Evolutionary conservation across 2,888 invertebrate species (phyloP).

Genomic region (Synanthedon formicaeformis): DNA sequence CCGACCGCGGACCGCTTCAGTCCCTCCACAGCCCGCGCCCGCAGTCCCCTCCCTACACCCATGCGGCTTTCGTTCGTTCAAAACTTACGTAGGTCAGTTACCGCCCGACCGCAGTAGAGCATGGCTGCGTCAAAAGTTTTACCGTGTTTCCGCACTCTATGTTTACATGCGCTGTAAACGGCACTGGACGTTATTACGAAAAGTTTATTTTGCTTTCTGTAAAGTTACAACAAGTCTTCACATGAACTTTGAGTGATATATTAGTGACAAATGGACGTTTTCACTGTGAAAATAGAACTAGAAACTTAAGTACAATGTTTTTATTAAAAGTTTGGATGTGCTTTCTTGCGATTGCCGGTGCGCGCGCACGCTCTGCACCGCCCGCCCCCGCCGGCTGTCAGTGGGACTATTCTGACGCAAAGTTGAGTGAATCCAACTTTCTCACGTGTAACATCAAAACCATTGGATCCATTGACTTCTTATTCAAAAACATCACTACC

Average conservation of each 20-base stretch:
- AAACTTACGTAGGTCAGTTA: constrained; percentile 72
- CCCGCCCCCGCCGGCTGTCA: constrained; percentile 80
- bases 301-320: constrained; percentile 62
- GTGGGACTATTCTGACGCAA: constrained; percentile 74
- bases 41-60: constrained; percentile 34
- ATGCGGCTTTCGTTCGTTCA: constrained; percentile 70
- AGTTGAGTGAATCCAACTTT: constrained; percentile 71
- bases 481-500: constrained; percentile 78
- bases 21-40: constrained; percentile 36
- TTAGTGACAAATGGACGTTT: constrained; percentile 60
- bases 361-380: constrained; percentile 68
- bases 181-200: constrained; percentile 42
- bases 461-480: constrained; percentile 76
- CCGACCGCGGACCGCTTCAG: constrained; percentile 39
- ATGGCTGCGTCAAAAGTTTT: constrained; percentile 69
- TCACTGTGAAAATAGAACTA: constrained; percentile 48
- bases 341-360: constrained; percentile 55
- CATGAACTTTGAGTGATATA: constrained; percentile 35
- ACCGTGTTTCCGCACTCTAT: constrained; percentile 57
- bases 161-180: constrained; percentile 63
- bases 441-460: constrained; percentile 80
- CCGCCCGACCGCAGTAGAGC: constrained; percentile 69
- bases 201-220: constrained; percentile 38
- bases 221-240: constrained; percentile 44
- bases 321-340: constrained; percentile 69